phyloP scores from a whole-genome alignment of 2,888 invertebrate genomes.

The Suillia variegata region DNA sequence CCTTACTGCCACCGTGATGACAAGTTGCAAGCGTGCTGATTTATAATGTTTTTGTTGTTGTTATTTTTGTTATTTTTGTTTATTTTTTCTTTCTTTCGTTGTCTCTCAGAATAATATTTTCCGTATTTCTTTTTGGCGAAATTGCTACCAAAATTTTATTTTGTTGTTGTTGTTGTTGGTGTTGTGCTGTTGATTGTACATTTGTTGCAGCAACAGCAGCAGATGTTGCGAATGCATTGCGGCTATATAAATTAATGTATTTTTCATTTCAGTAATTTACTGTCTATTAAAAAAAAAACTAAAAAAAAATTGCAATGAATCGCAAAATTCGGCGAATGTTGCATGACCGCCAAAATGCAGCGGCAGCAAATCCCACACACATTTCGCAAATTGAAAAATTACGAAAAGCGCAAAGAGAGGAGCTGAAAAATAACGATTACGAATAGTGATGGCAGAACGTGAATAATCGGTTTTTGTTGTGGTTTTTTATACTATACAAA shows the following conservation, averaged over 20 bases:
- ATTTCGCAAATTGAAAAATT: background rate
- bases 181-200: too few species aligned
- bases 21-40: slow-evolving; percentile 2
- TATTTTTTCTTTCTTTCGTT: background rate
- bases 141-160: too few species aligned
- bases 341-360: background rate
- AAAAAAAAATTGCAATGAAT: slow-evolving; percentile 1
- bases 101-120: background rate
- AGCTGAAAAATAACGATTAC: too few species aligned
- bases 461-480: too few species aligned
- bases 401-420: background rate
- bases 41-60: too few species aligned
- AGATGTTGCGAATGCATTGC: slow-evolving; percentile 3
- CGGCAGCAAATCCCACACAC: slow-evolving; percentile 2
- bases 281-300: background rate
- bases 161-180: too few species aligned
- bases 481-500: too few species aligned
- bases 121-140: background rate
- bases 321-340: background rate
- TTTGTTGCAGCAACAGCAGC: slow-evolving; percentile 1
- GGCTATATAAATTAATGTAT: slow-evolving; percentile 2
- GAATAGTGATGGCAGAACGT: too few species aligned
- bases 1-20: background rate
- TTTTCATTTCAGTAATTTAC: background rate
- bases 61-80: background rate